Evolutionary conservation across 2,113 vertebrate species (phyloP), one percentile per base, ranked within the genome.

Genomic region (Maccullochella peelii): DNA sequence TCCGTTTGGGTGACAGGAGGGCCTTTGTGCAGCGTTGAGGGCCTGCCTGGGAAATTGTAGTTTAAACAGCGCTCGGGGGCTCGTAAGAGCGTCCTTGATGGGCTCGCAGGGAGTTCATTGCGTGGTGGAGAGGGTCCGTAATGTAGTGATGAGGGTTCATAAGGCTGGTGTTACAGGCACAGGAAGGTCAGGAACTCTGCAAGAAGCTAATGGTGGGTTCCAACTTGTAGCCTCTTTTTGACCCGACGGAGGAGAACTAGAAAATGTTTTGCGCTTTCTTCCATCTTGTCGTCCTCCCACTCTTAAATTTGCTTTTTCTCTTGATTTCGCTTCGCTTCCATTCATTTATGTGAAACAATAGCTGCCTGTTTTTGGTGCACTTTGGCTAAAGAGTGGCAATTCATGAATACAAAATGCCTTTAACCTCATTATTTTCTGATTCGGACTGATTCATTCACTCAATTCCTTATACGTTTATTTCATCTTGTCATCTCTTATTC

Each of bases 21-120:
- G 77, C 42, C 88, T 91, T 90, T 90, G 90, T 87, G 82, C 52
- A 12, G 75, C 23, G 15, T 27, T 15, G 0, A 55, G 69, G 70
- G 73, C 38, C 86, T 67, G 91, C 87, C 86, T 91, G 92, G 89
- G 90, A 93, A 91, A 82, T 42, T 21, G 61, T 12, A n/a, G 81
- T 86, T 92, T 90, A 89, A 92, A 57, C 42, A 25, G 84, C 66
- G 49, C 81, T 57, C 44, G 23, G 90, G 91, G 91, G 79, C 89
- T 90, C 76, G 68, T 92, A 88, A 92, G 74, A 58, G 59, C 8
- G 69, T 74, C 89, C 50, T 78, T 87, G 85, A 94, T 82, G 89
- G 90, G 87, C 93, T 87, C 88, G 4, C 10, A 4, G 91, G 93
- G 93, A 92, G 93, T 86, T 92, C 89, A 85, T 27, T 8, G 54